Conservation (phyloP, 2,113 vertebrate species). For the Cichladusa arquata region DNA sequence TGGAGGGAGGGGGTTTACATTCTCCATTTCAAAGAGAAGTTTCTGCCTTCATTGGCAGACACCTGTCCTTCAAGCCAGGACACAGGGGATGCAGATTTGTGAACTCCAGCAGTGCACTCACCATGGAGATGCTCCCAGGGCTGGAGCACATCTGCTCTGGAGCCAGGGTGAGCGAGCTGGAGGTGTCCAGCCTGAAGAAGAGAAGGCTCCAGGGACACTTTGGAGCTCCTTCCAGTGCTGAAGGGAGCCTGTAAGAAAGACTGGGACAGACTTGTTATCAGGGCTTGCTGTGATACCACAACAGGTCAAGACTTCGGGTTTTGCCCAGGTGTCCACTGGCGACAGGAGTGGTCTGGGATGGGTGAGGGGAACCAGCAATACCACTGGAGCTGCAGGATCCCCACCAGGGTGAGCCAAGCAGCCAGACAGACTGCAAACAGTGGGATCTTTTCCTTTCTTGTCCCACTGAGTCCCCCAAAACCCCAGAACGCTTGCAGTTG, state of each 20-base stretch:
- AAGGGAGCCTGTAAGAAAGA: background rate
- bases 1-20: no score
- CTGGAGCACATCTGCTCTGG: background rate
- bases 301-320: background rate
- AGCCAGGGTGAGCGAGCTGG: background rate
- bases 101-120: background rate
- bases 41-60: no score
- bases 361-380: background rate
- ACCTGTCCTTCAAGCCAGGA: no score
- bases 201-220: background rate
- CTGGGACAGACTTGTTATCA: background rate
- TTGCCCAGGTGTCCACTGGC: background rate
- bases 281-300: background rate
- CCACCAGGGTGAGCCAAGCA: background rate
- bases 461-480: background rate
- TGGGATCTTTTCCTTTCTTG: background rate
- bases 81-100: background rate
- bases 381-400: background rate
- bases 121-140: background rate
- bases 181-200: background rate
- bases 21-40: no score
- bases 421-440: background rate
- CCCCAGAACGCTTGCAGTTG: background rate
- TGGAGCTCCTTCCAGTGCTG: background rate
- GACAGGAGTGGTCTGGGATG: fast-evolving